These are phyloP conservation scores for Plotosus lineatus DNA, from an alignment of 2,113 vertebrate genomes.

Conservation along the genomic window DNA sequence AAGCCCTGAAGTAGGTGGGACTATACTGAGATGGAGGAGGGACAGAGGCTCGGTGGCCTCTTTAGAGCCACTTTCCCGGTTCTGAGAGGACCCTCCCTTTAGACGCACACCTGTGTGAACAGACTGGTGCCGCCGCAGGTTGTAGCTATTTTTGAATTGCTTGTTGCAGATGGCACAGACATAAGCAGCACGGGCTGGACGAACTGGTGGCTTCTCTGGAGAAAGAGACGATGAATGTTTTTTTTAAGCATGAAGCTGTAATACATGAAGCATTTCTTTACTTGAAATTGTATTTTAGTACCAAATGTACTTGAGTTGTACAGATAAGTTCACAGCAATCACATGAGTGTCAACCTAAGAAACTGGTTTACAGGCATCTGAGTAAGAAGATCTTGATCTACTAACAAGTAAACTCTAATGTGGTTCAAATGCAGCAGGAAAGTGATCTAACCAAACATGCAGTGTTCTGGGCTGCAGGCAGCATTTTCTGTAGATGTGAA, in stretches of 20 bases:
- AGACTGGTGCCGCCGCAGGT: slow-evolving; percentile 87
- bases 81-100: slow-evolving; percentile 61
- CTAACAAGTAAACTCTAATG: neutral
- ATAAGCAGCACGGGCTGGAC: slow-evolving; percentile 69
- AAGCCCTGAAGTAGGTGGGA: slow-evolving; percentile 59
- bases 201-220: slow-evolving; percentile 66
- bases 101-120: slow-evolving; percentile 83
- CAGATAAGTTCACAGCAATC: neutral
- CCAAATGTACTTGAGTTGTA: neutral
- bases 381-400: neutral
- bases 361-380: neutral
- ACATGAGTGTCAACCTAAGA: neutral
- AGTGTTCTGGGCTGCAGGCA: neutral
- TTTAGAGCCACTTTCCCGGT: slow-evolving; percentile 52
- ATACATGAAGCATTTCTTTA: neutral
- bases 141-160: slow-evolving; percentile 92
- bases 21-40: slow-evolving; percentile 66
- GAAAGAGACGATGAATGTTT: too few species aligned
- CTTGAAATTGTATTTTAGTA: neutral
- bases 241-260: too few species aligned
- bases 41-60: slow-evolving; percentile 69
- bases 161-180: slow-evolving; percentile 87
- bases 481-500: neutral
- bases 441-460: neutral
- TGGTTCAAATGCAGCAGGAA: neutral